phyloP scores from a whole-genome alignment of 2,888 invertebrate species.

The Criorhina ranunculi region DNA sequence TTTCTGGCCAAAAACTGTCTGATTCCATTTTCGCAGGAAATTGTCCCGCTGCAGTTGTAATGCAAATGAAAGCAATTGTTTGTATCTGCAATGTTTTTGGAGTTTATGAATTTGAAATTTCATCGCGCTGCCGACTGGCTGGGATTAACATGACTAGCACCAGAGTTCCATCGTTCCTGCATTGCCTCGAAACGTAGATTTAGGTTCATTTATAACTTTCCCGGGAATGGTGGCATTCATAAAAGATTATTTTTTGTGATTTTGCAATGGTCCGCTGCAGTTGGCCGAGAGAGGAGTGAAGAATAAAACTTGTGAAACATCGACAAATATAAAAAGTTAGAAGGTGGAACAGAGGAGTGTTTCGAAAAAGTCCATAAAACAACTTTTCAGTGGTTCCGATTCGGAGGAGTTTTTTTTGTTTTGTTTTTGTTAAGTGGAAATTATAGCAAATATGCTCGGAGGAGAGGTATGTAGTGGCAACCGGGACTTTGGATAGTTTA shows the following conservation, averaged over 20 bases:
- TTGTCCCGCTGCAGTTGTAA: slow-evolving; percentile 69
- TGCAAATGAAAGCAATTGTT: slow-evolving; percentile 75
- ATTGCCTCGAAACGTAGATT: slow-evolving; percentile 49
- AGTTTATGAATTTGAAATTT: slow-evolving; percentile 74
- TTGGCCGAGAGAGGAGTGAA: neutral
- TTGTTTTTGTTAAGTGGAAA: slow-evolving; percentile 34
- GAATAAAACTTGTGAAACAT: slow-evolving; percentile 53
- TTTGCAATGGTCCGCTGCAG: slow-evolving; percentile 37
- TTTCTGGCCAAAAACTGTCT: slow-evolving; percentile 32
- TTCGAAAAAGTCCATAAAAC: slow-evolving; percentile 54
- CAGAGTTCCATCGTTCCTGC: slow-evolving; percentile 5
- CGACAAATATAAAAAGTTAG: slow-evolving; percentile 57
- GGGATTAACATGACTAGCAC: slow-evolving; percentile 37
- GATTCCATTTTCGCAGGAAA: slow-evolving; percentile 48
- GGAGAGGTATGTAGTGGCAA: slow-evolving; percentile 11
- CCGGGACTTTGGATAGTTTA: slow-evolving; percentile 31
- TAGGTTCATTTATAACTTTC: slow-evolving; percentile 73
- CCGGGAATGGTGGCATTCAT: slow-evolving; percentile 52
- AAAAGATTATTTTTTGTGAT: slow-evolving; percentile 40
- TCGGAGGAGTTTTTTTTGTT: slow-evolving; percentile 28
- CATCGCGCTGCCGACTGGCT: slow-evolving; percentile 12
- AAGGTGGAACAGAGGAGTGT: slow-evolving; percentile 29
- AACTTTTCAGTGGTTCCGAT: slow-evolving; percentile 53
- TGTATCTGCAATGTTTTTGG: slow-evolving; percentile 60
- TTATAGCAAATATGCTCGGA: slow-evolving; percentile 53